These are phyloP conservation scores for Muscicapa striata DNA, from an alignment of 2,797 vertebrate species.

Conservation along the genomic window DNA sequence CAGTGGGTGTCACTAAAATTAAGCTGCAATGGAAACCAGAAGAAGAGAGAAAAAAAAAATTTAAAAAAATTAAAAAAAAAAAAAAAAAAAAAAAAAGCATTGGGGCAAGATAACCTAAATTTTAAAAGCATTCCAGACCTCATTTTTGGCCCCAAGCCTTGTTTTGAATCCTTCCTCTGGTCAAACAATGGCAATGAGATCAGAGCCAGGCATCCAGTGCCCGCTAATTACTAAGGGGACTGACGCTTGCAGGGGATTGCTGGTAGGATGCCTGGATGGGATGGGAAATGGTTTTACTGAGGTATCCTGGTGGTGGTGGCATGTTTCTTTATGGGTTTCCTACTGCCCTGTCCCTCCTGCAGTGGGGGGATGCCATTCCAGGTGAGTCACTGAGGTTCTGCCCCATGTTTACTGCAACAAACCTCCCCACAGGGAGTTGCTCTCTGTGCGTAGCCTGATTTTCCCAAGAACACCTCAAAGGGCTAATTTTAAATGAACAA, in stretches of 20 bases:
- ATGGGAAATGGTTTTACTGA: slow-evolving; percentile 22
- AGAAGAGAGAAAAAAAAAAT: not conserved
- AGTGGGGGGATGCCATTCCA: not conserved
- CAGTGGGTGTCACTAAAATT: slow-evolving; percentile 57
- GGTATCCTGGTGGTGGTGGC: slow-evolving; percentile 16
- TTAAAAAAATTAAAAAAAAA: not conserved
- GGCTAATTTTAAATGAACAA: slow-evolving; percentile 73
- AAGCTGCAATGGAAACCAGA: not conserved
- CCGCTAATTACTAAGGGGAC: not conserved
- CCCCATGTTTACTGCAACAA: slow-evolving; percentile 26
- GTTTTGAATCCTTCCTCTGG: slow-evolving; percentile 57
- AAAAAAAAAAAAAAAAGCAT: too few relatives aligned
- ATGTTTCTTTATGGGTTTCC: slow-evolving; percentile 45
- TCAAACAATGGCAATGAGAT: slow-evolving; percentile 61
- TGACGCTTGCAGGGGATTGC: not conserved
- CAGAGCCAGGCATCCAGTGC: slow-evolving; percentile 15
- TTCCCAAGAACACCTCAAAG: slow-evolving; percentile 70
- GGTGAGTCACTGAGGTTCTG: slow-evolving; percentile 51
- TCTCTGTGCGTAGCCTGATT: not conserved
- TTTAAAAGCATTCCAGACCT: not conserved
- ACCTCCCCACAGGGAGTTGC: slow-evolving; percentile 41
- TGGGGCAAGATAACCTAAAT: not conserved
- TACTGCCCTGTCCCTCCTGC: not conserved
- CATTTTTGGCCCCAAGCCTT: slow-evolving; percentile 23
- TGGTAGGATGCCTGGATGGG: not conserved